Conservation (phyloP, 2,113 vertebrate genomes). For the Neodon shergylaensis region DNA sequence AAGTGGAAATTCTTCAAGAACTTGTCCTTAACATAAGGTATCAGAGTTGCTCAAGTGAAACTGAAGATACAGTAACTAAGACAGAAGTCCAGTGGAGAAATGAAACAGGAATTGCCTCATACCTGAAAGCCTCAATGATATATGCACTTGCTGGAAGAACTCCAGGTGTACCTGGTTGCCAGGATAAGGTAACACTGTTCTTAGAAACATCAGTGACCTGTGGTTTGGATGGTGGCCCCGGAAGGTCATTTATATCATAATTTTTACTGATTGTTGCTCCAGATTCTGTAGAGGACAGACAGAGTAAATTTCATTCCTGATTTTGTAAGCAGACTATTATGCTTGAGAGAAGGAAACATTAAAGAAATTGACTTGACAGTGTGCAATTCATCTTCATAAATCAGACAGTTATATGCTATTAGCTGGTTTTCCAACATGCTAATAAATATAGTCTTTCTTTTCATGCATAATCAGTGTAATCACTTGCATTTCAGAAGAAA, state of each 20-base stretch:
- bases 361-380: background rate
- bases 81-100: constrained; percentile 46
- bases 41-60: background rate
- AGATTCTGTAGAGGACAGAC: constrained; percentile 87
- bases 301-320: constrained; percentile 48
- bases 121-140: constrained; percentile 99
- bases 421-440: background rate
- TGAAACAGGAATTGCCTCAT: constrained; percentile 65
- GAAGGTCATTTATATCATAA: constrained; percentile 93
- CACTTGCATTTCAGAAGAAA: constrained; percentile 19
- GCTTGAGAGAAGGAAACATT: background rate
- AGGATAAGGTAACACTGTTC: constrained; percentile 97
- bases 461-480: background rate
- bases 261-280: constrained; percentile 90
- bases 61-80: constrained; percentile 16
- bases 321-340: background rate
- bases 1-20: constrained; percentile 46
- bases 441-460: background rate
- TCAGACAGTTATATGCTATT: background rate
- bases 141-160: constrained; percentile 92
- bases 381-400: background rate
- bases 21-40: background rate
- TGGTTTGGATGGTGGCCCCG: constrained; percentile 97
- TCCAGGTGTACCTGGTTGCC: constrained; percentile 93
- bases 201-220: constrained; percentile 98